These are phyloP conservation scores for Archips xylosteana DNA, from an alignment of 2,888 invertebrate genomes.

Conservation along the genomic window DNA sequence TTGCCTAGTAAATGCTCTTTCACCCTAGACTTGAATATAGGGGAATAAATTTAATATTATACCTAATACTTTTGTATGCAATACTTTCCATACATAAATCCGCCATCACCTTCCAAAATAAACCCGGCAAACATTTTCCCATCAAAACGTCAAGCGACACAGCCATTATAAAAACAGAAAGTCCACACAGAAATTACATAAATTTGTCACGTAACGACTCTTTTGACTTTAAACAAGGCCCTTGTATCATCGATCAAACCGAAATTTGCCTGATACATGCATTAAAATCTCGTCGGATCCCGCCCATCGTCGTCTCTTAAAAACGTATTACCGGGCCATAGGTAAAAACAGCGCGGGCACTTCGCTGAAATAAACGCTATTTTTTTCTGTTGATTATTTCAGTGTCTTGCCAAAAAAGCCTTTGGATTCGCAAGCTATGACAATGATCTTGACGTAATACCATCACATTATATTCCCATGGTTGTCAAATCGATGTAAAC, in stretches of 20 bases:
- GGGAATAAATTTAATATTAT: too few relatives aligned
- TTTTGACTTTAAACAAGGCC: conserved; percentile 41
- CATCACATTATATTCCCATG: too few relatives aligned
- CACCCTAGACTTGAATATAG: too few relatives aligned
- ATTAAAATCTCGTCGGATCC: conserved; percentile 63
- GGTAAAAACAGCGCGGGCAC: conserved; percentile 9
- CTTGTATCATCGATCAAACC: conserved; percentile 57
- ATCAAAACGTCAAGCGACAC: conserved; percentile 17
- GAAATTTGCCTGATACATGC: conserved; percentile 57
- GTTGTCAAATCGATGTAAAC: too few relatives aligned
- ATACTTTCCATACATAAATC: neutral
- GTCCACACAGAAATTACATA: conserved; percentile 37
- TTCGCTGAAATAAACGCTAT: conserved; percentile 18
- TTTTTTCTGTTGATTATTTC: neutral
- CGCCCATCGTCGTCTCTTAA: conserved; percentile 54
- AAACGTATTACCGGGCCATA: conserved; percentile 60
- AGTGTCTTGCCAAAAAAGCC: too few relatives aligned
- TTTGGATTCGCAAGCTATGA: too few relatives aligned
- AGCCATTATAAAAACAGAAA: conserved; percentile 31
- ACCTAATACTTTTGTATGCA: neutral
- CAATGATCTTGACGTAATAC: too few relatives aligned
- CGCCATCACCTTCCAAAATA: neutral
- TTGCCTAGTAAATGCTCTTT: too few relatives aligned
- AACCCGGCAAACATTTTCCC: conserved; percentile 1
- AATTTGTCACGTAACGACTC: conserved; percentile 40